phyloP scores from a whole-genome alignment of 2,113 vertebrate genomes.

The Mesoclemmys tuberculata region DNA sequence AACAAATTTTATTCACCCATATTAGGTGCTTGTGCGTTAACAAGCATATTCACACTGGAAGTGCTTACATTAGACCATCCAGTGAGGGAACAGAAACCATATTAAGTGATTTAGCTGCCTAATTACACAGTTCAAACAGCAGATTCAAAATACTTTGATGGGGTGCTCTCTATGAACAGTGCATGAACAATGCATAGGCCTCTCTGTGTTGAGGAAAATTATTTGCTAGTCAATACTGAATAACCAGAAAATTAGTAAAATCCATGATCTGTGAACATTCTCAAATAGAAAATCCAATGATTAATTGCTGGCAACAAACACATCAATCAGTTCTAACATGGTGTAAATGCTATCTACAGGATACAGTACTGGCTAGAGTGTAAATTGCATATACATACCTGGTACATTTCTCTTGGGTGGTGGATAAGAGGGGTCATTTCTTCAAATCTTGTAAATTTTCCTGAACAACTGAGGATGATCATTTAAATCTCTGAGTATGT shows the following conservation, averaged over 20 bases:
- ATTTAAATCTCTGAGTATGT: background rate
- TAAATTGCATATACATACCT: rapidly evolving
- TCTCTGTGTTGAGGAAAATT: background rate
- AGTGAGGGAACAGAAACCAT: background rate
- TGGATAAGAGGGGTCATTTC: background rate
- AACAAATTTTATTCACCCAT: background rate
- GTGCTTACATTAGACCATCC: background rate
- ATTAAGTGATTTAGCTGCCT: background rate
- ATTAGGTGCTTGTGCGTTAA: background rate
- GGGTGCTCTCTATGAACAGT: background rate
- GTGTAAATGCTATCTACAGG: background rate
- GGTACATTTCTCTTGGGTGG: background rate
- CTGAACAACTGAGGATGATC: background rate
- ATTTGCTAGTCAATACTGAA: background rate
- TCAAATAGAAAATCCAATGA: background rate
- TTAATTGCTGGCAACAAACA: background rate
- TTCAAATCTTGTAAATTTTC: background rate
- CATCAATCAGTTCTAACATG: background rate
- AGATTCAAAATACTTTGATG: background rate
- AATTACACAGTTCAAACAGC: background rate
- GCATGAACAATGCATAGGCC: background rate
- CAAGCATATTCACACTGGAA: background rate
- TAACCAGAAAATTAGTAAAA: background rate
- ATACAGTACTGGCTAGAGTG: background rate
- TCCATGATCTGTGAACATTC: background rate